Percentiles rank a stretch among this genome's conserved stretches.
phyloP scores from a whole-genome alignment of 2,797 vertebrate genomes.

The Sebastes jordani region DNA sequence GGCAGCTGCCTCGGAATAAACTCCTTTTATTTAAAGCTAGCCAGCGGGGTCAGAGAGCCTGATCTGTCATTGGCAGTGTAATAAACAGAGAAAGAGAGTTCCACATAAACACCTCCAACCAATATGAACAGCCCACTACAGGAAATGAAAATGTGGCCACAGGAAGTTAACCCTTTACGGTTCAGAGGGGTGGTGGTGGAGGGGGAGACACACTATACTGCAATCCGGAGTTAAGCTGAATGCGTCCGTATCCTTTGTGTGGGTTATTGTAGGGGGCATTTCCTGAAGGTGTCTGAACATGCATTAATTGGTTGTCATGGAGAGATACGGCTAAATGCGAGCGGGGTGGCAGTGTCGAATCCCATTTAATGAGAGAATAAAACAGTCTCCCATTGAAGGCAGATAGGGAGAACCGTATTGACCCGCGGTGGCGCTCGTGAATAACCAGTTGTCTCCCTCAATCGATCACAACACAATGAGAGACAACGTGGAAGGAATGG shows the following conservation, averaged over 20 bases:
- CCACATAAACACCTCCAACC: slow-evolving; percentile 81
- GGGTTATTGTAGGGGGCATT: slow-evolving; percentile 62
- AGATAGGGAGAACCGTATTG: slow-evolving; percentile 74
- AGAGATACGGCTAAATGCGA: slow-evolving; percentile 71
- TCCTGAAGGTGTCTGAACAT: slow-evolving; percentile 69
- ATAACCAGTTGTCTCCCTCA: slow-evolving; percentile 81
- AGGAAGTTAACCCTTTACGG: slow-evolving; percentile 78
- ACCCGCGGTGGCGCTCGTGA: slow-evolving; percentile 74
- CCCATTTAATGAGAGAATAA: slow-evolving; percentile 80
- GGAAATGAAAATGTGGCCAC: slow-evolving; percentile 84
- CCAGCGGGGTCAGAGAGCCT: slow-evolving; percentile 83
- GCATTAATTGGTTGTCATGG: slow-evolving; percentile 82
- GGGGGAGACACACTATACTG: neutral
- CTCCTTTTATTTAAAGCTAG: slow-evolving; percentile 85
- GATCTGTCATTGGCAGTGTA: slow-evolving; percentile 84
- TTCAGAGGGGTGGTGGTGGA: neutral
- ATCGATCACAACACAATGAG: slow-evolving; percentile 81
- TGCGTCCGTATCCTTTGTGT: slow-evolving; percentile 52
- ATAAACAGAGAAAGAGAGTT: slow-evolving; percentile 84
- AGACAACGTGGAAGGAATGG: slow-evolving; percentile 62
- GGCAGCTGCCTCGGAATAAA: slow-evolving; percentile 75
- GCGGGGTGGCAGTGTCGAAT: slow-evolving; percentile 67
- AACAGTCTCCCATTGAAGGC: slow-evolving; percentile 72
- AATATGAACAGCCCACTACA: slow-evolving; percentile 84
- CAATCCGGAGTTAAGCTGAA: slow-evolving; percentile 32